Base-by-base conservation (phyloP, 2,888 invertebrate genomes). In the Chironomus tentans region DNA sequence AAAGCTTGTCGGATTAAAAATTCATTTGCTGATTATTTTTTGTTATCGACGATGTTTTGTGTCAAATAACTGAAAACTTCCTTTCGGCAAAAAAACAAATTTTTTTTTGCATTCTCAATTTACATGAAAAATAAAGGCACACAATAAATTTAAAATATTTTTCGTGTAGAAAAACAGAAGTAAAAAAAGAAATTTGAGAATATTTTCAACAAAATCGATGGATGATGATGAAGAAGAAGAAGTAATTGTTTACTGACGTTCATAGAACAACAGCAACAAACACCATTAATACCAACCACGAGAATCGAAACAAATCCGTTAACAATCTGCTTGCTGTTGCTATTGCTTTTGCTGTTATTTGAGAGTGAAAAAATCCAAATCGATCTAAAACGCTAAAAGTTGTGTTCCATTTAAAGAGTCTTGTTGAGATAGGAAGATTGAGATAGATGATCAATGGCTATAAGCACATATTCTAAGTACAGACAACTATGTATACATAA, bases 1-100 rank as follows among this genome's bases (percentile, higher is more conserved):
- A 18, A n/a, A 56, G 3, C 5, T 3, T 56, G n/a, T 18, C n/a
- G 15, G n/a, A 56, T 56, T 18, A 7, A 56, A 56, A 56, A 15
- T n/a, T n/a, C 5, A 15, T 50, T 50, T 4, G 4, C 3, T 4
- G 2, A 50, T 4, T 10, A 12, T 6, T 56, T 56, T n/a, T 18
- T 12, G n/a, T 18, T n/a, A 56, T n/a, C 56, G 38, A 15, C 56
- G 7, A 56, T 15, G 18, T 15, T 56, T 15, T 56, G n/a, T 56
- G 56, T 56, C 18, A 22, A 65, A 24, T 65, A 65, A 65, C 65
- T 65, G 65, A 18, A 65, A 65, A 65, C 65, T 65, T 65, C 65
- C 65, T 65, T 22, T 38, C 10, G 38, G 38, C 38, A 38, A 10
- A 10, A 38, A 38, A 38, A 38, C 38, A 38, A 38, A 38, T 38